A percentile compares a stretch with the other conserved stretches of the same genome.
Evolutionary conservation across 2,888 invertebrate genomes (phyloP).

Genomic region (Lucinisca nassula): DNA sequence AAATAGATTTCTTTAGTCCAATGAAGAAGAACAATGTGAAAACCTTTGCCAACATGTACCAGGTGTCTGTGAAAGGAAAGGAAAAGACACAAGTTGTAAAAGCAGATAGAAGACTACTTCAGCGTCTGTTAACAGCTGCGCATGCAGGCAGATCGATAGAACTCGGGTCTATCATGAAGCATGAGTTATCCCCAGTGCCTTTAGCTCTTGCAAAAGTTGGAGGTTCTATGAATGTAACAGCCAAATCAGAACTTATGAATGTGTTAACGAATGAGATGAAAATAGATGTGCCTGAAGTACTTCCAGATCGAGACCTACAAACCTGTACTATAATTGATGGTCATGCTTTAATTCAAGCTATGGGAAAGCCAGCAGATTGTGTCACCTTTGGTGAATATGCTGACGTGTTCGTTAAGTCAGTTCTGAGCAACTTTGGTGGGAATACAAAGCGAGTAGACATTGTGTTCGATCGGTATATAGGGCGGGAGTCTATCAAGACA

Average conservation of each 20-base stretch:
- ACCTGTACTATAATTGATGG: constrained; percentile 42
- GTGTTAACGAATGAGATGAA: background rate
- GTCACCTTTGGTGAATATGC: constrained; percentile 48
- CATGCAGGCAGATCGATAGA: constrained; percentile 19
- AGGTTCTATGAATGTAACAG: background rate
- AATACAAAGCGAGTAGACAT: constrained; percentile 37
- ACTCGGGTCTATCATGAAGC: background rate
- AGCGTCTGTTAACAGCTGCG: constrained; percentile 17
- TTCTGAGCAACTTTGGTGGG: constrained; percentile 23
- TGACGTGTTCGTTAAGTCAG: constrained; percentile 20
- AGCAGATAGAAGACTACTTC: constrained; percentile 20
- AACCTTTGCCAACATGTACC: constrained; percentile 21
- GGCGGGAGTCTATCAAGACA: constrained; percentile 34
- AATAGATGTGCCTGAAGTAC: background rate
- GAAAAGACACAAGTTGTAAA: background rate
- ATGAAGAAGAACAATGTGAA: background rate
- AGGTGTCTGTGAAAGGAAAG: background rate
- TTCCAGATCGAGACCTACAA: background rate
- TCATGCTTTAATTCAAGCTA: constrained; percentile 45
- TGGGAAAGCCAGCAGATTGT: constrained; percentile 41
- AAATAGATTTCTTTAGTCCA: background rate
- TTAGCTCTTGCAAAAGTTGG: constrained; percentile 15
- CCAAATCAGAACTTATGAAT: constrained; percentile 11
- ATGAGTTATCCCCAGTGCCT: constrained; percentile 24
- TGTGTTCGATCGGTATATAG: constrained; percentile 46